Percentiles rank a stretch among this genome's conserved stretches.
Conservation (phyloP, 2,888 invertebrate genomes). For the Cristatella mucedo region DNA sequence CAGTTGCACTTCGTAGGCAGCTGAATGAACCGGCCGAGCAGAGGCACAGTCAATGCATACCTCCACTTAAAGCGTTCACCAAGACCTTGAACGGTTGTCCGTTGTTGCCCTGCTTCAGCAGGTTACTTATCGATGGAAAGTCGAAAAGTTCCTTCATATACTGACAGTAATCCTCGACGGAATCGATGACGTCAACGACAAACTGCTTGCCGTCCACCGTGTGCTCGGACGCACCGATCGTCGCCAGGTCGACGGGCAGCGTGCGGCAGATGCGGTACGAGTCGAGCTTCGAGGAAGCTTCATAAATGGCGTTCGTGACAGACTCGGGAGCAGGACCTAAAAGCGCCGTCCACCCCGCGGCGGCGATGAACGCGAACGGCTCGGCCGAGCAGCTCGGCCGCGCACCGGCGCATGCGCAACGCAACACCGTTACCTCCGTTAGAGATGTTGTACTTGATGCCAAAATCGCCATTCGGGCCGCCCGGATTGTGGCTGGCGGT, state of each 20-base stretch:
- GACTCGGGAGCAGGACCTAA: constrained; percentile 73
- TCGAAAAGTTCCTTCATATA: constrained; percentile 95
- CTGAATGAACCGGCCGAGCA: too few species aligned
- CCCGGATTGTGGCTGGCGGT: constrained; percentile 99
- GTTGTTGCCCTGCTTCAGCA: constrained; percentile 51
- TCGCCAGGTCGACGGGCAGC: constrained; percentile 47
- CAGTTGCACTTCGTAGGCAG: too few species aligned
- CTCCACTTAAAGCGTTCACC: constrained; percentile 86
- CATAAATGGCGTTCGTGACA: constrained; percentile 72
- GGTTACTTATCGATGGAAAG: constrained; percentile 57
- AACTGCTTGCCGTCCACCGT: constrained; percentile 42
- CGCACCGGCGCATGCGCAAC: too few species aligned
- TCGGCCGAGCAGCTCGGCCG: too few species aligned
- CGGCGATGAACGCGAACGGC: too few species aligned
- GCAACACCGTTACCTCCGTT: constrained; percentile 78
- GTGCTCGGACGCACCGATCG: constrained; percentile 52
- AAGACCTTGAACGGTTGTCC: constrained; percentile 57
- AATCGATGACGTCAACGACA: constrained; percentile 59
- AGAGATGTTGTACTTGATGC: constrained; percentile 91
- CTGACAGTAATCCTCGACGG: constrained; percentile 68
- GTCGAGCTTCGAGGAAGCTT: constrained; percentile 58
- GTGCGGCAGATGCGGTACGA: constrained; percentile 65
- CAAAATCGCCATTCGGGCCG: constrained; percentile 89
- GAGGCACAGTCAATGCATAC: constrained; percentile 43
- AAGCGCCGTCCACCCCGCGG: constrained; percentile 1